phyloP scores from a whole-genome alignment of 37 sponge, comb jelly and placozoan genomes.

The Hormiphora californensis region DNA sequence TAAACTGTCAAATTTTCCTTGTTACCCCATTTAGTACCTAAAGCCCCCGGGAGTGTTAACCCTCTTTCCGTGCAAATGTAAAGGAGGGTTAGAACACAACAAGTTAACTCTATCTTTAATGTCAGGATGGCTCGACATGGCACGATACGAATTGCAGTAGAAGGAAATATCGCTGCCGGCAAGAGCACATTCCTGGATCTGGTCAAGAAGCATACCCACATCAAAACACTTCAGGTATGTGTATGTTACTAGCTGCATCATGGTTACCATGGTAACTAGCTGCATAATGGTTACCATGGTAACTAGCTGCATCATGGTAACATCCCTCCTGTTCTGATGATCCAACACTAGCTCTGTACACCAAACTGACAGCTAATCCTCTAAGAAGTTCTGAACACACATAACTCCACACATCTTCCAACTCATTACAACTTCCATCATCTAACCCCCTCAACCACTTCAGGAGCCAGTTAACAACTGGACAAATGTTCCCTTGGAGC shows the following conservation, averaged over 20 bases:
- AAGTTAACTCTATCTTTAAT: too few species aligned
- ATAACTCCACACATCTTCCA: background rate
- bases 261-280: background rate
- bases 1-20: too few species aligned
- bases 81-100: too few species aligned
- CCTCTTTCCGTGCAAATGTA: too few species aligned
- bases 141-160: background rate
- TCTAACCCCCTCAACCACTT: background rate
- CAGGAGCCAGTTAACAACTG: constrained; percentile 48
- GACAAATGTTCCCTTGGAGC: constrained; percentile 26
- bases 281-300: background rate
- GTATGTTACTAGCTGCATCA: background rate
- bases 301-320: too few species aligned
- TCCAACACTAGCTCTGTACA: too few species aligned
- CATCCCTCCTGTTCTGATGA: too few species aligned
- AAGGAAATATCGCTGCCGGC: constrained; percentile 40
- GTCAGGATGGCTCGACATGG: constrained; percentile 9
- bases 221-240: constrained; percentile 40
- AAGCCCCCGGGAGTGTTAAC: too few species aligned
- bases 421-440: background rate
- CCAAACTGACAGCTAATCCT: background rate
- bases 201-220: constrained; percentile 26
- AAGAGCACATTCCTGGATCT: constrained; percentile 35
- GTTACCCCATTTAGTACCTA: too few species aligned
- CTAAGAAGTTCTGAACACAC: background rate